Conservation (phyloP, 2,888 invertebrate species). For the Creontiades dilutus region DNA sequence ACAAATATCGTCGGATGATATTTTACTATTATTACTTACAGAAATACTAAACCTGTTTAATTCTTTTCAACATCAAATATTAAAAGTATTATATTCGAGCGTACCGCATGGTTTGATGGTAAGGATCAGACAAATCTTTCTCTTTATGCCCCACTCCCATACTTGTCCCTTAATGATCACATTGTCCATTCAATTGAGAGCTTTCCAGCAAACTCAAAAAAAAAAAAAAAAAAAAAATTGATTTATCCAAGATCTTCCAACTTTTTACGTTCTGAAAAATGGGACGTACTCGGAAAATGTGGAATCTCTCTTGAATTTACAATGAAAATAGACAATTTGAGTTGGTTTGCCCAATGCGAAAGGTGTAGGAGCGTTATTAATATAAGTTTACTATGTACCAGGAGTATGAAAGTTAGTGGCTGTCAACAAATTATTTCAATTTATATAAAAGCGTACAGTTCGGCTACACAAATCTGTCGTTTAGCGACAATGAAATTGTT, state of each 20-base stretch:
- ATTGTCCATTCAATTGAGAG: background rate
- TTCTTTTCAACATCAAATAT: too few species aligned
- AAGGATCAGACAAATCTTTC: too few species aligned
- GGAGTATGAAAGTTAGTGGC: background rate
- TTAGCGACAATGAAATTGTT: background rate
- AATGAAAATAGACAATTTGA: background rate
- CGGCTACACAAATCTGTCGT: conserved; percentile 4
- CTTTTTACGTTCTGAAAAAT: background rate
- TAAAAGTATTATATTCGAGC: too few species aligned
- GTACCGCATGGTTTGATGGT: too few species aligned
- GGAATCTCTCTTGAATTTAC: background rate
- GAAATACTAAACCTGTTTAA: too few species aligned
- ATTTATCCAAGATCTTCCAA: conserved; percentile 34
- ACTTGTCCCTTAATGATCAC: background rate
- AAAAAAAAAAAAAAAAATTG: background rate
- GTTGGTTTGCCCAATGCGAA: background rate
- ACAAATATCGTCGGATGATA: too few species aligned
- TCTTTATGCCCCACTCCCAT: too few species aligned
- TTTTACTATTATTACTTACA: too few species aligned
- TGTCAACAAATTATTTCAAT: background rate
- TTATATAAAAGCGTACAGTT: background rate
- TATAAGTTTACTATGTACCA: background rate
- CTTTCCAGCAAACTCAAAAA: background rate
- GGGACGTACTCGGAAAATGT: background rate
- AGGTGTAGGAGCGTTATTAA: background rate